Evolutionary conservation across 2,888 invertebrate genomes (phyloP).

Genomic region (Hydrotaea cyrtoneurina): DNA sequence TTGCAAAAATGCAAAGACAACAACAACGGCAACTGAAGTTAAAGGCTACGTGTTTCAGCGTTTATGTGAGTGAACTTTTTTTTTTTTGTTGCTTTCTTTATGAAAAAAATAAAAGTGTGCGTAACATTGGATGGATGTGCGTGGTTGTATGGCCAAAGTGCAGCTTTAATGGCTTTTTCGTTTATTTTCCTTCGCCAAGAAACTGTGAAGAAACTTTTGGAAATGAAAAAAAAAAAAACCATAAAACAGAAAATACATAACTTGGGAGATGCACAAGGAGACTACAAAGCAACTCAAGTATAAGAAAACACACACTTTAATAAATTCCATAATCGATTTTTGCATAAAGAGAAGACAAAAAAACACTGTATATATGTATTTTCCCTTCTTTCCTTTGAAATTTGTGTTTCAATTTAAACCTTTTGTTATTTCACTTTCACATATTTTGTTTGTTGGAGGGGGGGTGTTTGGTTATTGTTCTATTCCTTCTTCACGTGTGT

Average conservation of each 20-base stretch:
- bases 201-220: not conserved
- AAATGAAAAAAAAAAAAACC: not conserved
- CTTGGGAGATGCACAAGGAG: too few species aligned
- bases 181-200: not conserved
- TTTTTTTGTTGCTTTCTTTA: too few species aligned
- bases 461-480: not conserved
- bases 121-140: not conserved
- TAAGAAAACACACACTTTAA: too few species aligned
- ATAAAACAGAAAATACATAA: not conserved
- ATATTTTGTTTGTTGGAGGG: constrained; percentile 4
- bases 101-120: too few species aligned
- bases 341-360: too few species aligned
- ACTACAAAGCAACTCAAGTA: constrained; percentile 9
- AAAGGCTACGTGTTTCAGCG: not conserved
- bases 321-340: too few species aligned
- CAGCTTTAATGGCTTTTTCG: not conserved
- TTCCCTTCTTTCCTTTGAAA: too few species aligned
- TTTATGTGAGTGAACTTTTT: not conserved
- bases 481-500: constrained; percentile 18
- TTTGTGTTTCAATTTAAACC: too few species aligned
- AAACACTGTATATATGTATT: too few species aligned
- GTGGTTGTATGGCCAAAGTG: not conserved
- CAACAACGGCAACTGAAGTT: constrained; percentile 1
- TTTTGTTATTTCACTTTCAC: too few species aligned
- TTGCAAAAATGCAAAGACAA: not conserved